Percentiles rank a stretch among this genome's conserved stretches.
Conservation (phyloP, 1,140 invertebrate species). For the Drosophila gunungcola region DNA sequence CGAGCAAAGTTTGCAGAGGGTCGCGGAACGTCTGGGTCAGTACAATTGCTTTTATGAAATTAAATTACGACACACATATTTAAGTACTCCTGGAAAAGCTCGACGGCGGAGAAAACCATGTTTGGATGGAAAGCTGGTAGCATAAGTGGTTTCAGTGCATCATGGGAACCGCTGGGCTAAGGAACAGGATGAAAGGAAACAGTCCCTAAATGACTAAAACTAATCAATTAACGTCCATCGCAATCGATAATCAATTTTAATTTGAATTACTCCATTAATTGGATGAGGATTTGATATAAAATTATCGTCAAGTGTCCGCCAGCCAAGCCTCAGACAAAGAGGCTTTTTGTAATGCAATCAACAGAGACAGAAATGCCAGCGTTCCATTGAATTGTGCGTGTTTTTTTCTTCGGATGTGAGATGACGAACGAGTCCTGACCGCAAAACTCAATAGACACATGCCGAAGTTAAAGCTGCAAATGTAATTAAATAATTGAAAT, state of each 20-base stretch:
- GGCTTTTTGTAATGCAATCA: slow-evolving; percentile 45
- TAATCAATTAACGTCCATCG: slow-evolving; percentile 50
- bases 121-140: slow-evolving; percentile 14
- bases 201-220: slow-evolving; percentile 25
- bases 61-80: slow-evolving; percentile 72
- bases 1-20: slow-evolving; percentile 54
- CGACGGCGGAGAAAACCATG: background rate
- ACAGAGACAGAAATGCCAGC: slow-evolving; percentile 30
- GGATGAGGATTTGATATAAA: slow-evolving; percentile 31
- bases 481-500: slow-evolving; percentile 76
- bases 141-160: slow-evolving; percentile 9
- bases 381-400: slow-evolving; percentile 11
- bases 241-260: slow-evolving; percentile 36
- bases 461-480: slow-evolving; percentile 55
- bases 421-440: slow-evolving; percentile 23
- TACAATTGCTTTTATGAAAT: slow-evolving; percentile 81
- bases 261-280: slow-evolving; percentile 32
- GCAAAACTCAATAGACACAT: slow-evolving; percentile 46
- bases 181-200: slow-evolving; percentile 4
- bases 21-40: slow-evolving; percentile 5
- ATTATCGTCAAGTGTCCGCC: slow-evolving; percentile 35
- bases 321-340: slow-evolving; percentile 4
- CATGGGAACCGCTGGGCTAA: background rate
- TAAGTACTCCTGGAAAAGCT: slow-evolving; percentile 34
- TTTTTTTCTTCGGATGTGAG: slow-evolving; percentile 16